Conservation (phyloP, 1,140 invertebrate species). For the Calliopsis andreniformis region DNA sequence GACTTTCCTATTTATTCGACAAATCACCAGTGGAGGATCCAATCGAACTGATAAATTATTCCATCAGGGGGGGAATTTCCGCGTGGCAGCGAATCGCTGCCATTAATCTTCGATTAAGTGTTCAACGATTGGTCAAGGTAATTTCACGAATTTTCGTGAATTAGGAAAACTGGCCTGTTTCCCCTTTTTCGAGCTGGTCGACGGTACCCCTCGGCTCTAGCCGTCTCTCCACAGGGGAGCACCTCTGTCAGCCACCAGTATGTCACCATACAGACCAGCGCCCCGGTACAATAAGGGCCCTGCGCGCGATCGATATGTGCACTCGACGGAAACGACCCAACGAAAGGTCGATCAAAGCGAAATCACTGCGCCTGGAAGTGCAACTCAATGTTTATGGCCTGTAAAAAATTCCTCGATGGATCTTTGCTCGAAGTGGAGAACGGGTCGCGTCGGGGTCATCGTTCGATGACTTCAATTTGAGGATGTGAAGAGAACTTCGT, state of each 20-base stretch:
- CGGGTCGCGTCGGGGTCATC: not conserved
- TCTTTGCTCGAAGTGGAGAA: conserved; percentile 23
- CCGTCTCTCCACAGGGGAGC: conserved; percentile 52
- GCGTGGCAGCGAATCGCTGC: conserved; percentile 25
- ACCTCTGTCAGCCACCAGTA: conserved; percentile 75
- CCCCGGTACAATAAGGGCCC: conserved; percentile 73
- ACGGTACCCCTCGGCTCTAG: conserved; percentile 11
- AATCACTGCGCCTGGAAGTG: conserved; percentile 67
- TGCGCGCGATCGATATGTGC: conserved; percentile 77
- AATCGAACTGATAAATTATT: not conserved
- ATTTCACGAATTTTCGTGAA: conserved; percentile 77
- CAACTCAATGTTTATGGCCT: conserved; percentile 34
- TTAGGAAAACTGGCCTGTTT: conserved; percentile 66
- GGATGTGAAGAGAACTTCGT: not conserved
- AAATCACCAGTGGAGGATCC: not conserved
- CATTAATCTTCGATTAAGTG: conserved; percentile 78
- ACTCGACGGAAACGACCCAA: conserved; percentile 74
- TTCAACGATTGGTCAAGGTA: conserved; percentile 74
- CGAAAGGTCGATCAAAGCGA: conserved; percentile 74
- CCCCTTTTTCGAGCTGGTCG: conserved; percentile 39
- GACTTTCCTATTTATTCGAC: not conserved
- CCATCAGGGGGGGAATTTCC: not conserved
- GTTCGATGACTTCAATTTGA: not conserved
- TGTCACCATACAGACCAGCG: conserved; percentile 78
- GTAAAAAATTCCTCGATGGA: conserved; percentile 35